Evolutionary conservation across 2,888 invertebrate genomes (phyloP).

Genomic region (Latrodectus elegans): DNA sequence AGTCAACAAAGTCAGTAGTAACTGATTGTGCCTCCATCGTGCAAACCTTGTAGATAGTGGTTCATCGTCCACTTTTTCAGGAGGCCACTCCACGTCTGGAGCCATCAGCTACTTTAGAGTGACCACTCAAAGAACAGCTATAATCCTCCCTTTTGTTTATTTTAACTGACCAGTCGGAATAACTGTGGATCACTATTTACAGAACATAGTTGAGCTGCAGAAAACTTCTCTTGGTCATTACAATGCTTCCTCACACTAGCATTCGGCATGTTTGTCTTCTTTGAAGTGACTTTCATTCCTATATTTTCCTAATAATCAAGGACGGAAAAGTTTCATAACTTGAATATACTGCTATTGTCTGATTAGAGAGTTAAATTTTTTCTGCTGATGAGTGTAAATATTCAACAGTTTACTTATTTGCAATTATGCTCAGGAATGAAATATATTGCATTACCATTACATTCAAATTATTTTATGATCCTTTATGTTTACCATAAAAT

Average conservation of each 20-base stretch:
- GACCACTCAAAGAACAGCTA: neutral
- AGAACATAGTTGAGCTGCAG: neutral
- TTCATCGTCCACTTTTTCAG: conserved; percentile 54
- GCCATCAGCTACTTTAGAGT: conserved; percentile 28
- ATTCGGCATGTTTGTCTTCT: neutral
- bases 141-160: neutral
- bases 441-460: too few species aligned
- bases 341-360: too few species aligned
- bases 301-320: too few species aligned
- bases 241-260: neutral
- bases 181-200: neutral
- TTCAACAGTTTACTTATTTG: too few species aligned
- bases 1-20: conserved; percentile 43
- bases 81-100: conserved; percentile 58
- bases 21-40: conserved; percentile 59
- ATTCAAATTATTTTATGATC: too few species aligned
- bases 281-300: neutral
- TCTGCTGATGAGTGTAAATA: too few species aligned
- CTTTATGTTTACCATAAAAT: too few species aligned
- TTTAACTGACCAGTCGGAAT: neutral
- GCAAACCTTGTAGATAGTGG: conserved; percentile 51
- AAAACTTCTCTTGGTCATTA: neutral
- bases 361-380: too few species aligned
- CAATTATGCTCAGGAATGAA: too few species aligned
- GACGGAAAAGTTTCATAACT: too few species aligned